phyloP scores from a whole-genome alignment of 2,888 invertebrate species.

The Augiades crinisus region DNA sequence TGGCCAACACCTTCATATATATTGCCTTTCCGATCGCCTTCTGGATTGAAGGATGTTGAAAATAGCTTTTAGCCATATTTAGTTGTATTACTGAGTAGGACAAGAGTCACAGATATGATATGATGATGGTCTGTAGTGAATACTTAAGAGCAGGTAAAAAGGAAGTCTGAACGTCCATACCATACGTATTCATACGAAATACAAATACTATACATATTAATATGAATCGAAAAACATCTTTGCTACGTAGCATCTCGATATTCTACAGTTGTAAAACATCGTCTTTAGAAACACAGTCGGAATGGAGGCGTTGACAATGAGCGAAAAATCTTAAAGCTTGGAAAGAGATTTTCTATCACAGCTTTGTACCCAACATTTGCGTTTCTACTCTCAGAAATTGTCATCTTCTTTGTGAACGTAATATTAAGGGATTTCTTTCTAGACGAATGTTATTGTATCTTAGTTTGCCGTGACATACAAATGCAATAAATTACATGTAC shows the following conservation, averaged over 20 bases:
- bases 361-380: constrained; percentile 5
- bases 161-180: too few species aligned
- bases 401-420: neutral
- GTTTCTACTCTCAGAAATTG: constrained; percentile 1
- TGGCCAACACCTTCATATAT: too few species aligned
- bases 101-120: too few species aligned
- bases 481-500: too few species aligned
- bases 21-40: too few species aligned
- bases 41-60: too few species aligned
- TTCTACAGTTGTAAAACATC: neutral
- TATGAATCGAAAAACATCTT: neutral
- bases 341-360: constrained; percentile 3
- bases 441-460: neutral
- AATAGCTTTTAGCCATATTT: too few species aligned
- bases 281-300: neutral
- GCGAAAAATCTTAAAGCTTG: neutral
- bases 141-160: too few species aligned
- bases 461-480: neutral
- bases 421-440: neutral
- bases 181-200: too few species aligned
- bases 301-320: constrained; percentile 10
- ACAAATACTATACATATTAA: too few species aligned
- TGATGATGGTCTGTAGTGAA: too few species aligned
- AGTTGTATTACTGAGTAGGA: too few species aligned
- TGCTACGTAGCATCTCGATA: neutral